phyloP scores from a whole-genome alignment of 1,140 invertebrate species.

The Drosophila leontia region DNA sequence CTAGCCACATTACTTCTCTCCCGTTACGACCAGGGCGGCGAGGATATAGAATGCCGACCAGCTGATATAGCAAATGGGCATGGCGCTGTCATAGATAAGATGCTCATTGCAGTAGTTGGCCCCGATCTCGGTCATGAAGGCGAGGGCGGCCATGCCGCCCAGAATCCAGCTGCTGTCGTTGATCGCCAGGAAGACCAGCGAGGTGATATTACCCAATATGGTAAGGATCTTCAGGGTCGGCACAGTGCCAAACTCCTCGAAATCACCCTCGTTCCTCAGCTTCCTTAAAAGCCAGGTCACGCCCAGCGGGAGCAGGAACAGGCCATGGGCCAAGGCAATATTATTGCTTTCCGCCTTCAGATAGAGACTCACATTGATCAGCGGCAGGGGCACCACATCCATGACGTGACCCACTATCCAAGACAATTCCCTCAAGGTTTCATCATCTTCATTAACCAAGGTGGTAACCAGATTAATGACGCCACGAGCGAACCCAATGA shows the following conservation, averaged over 20 bases:
- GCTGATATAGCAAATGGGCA: constrained; percentile 43
- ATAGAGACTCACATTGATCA: constrained; percentile 71
- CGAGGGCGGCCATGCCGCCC: constrained; percentile 69
- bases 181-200: constrained; percentile 62
- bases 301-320: constrained; percentile 69
- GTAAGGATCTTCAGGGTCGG: constrained; percentile 64
- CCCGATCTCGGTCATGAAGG: constrained; percentile 71
- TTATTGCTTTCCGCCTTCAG: constrained; percentile 55
- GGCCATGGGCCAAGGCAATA: constrained; percentile 67
- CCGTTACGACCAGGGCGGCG: constrained; percentile 21
- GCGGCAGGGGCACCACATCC: constrained; percentile 66
- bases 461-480: constrained; percentile 36
- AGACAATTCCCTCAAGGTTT: no score
- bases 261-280: constrained; percentile 11
- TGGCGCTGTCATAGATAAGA: constrained; percentile 7
- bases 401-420: constrained; percentile 6
- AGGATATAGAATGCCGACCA: constrained; percentile 60
- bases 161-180: constrained; percentile 62
- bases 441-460: neutral
- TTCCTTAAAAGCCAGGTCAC: constrained; percentile 31
- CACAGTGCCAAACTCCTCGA: neutral
- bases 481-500: constrained; percentile 73
- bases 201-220: constrained; percentile 72
- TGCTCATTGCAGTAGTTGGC: constrained; percentile 35
- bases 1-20: constrained; percentile 22